Conservation (phyloP, 2,113 vertebrate species). For the Beaufortia kweichowensis region DNA sequence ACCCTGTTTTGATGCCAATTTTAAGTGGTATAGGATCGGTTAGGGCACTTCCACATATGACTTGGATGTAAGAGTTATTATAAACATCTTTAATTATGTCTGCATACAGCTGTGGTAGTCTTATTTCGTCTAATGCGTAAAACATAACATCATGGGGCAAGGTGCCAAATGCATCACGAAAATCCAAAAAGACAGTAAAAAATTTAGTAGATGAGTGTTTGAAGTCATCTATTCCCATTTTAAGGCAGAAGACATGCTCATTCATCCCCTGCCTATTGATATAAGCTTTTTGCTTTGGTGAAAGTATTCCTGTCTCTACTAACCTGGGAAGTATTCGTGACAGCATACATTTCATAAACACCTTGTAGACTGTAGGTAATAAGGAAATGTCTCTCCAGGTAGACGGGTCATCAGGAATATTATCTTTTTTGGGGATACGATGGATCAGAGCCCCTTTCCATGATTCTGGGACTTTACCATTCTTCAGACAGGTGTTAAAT, state of each 20-base stretch:
- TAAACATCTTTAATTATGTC: not conserved
- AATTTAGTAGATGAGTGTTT: not conserved
- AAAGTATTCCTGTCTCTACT: not conserved
- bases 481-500: not conserved
- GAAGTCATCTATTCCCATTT: no score
- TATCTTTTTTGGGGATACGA: conserved; percentile 25
- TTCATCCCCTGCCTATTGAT: not conserved
- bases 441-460: conserved; percentile 23
- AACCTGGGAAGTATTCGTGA: not conserved
- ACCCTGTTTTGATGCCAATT: no score
- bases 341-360: not conserved
- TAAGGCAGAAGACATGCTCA: no score
- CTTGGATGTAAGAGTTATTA: not conserved
- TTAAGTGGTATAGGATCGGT: not conserved
- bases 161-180: not conserved
- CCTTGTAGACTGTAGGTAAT: not conserved
- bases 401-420: conserved; percentile 10
- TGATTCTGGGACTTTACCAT: not conserved
- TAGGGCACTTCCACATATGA: not conserved
- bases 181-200: not conserved
- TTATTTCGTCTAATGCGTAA: not conserved
- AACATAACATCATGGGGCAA: not conserved
- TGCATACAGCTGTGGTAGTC: not conserved
- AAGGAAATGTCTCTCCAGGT: conserved; percentile 23
- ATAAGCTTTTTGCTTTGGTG: not conserved